Evolutionary conservation across 2,797 vertebrate species (phyloP).

Genomic region (Furcifer pardalis): DNA sequence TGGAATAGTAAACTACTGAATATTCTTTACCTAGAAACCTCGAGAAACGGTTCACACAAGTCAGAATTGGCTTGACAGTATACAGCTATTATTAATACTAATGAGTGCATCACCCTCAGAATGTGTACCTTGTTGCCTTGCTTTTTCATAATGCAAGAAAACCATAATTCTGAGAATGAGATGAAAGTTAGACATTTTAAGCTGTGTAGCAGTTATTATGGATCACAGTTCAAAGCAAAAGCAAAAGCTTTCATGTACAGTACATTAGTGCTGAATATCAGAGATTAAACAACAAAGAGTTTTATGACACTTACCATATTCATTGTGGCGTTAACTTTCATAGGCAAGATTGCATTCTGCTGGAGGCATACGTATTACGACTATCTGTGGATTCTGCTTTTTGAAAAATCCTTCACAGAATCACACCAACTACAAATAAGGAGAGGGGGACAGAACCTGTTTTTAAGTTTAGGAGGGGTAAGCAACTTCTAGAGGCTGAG

Average conservation of each 20-base stretch:
- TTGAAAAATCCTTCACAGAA: neutral
- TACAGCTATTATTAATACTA: too few relatives aligned
- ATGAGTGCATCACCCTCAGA: neutral
- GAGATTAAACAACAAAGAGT: neutral
- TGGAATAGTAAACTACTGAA: too few relatives aligned
- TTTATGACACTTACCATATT: neutral
- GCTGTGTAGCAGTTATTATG: neutral
- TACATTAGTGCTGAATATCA: neutral
- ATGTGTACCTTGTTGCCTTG: neutral
- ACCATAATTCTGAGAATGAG: slow-evolving; percentile 17
- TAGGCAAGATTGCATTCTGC: too few relatives aligned
- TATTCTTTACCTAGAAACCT: too few relatives aligned
- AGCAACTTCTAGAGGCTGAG: too few relatives aligned
- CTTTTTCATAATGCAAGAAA: neutral
- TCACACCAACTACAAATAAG: neutral
- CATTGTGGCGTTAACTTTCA: neutral
- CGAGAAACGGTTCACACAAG: too few relatives aligned
- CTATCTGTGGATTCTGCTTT: neutral
- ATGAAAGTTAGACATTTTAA: neutral
- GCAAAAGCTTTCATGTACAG: neutral
- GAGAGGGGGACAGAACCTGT: neutral
- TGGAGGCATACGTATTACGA: neutral
- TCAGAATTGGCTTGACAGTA: too few relatives aligned
- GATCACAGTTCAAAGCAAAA: neutral
- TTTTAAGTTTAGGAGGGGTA: neutral